A percentile compares a stretch with the other conserved stretches of the same genome.
phyloP scores from a whole-genome alignment of 2,113 vertebrate species.

The Tachycineta bicolor region DNA sequence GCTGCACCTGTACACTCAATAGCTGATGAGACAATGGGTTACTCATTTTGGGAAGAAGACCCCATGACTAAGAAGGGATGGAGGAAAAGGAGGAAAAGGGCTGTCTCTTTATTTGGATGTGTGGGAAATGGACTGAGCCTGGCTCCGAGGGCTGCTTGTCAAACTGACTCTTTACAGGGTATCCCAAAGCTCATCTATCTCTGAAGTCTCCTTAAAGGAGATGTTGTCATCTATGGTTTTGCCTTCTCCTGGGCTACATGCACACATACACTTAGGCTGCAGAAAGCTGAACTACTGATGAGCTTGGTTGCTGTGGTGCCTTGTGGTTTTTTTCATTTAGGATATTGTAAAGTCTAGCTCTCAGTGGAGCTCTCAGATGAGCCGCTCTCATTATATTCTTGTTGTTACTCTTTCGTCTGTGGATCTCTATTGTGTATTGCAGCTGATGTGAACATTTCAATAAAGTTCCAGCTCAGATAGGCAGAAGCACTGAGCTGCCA shows the following conservation, averaged over 20 bases:
- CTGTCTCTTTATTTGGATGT: background rate
- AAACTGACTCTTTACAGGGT: background rate
- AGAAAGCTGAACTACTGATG: background rate
- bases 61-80: background rate
- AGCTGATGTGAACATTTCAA: background rate
- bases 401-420: background rate
- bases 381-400: background rate
- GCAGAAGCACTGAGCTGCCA: background rate
- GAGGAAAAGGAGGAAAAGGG: background rate
- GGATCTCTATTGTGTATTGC: background rate
- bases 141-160: background rate
- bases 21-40: background rate
- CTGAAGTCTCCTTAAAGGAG: background rate
- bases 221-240: background rate
- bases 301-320: background rate
- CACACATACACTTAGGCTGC: background rate
- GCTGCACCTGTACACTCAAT: fast-evolving
- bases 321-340: background rate
- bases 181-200: background rate
- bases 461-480: background rate
- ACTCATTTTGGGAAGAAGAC: background rate
- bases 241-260: background rate
- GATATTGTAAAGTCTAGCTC: background rate
- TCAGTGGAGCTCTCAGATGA: background rate
- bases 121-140: background rate